Percentiles rank a stretch among this genome's conserved stretches.
phyloP scores from a whole-genome alignment of 2,113 vertebrate genomes.

The Rallus limicola region DNA sequence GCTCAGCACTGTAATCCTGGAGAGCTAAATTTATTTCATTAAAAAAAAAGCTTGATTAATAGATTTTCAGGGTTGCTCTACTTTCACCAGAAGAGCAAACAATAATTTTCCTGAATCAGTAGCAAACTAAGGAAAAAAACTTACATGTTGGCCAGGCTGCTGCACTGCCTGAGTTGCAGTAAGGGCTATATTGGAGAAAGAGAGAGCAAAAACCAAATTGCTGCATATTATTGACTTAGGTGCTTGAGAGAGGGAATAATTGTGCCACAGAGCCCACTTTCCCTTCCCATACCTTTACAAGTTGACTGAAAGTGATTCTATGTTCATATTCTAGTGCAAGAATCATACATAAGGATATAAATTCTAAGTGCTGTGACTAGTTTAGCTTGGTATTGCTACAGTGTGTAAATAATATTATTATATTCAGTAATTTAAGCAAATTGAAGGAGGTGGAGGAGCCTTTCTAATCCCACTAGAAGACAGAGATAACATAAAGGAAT shows the following conservation, averaged over 20 bases:
- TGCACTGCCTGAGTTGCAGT: not conserved
- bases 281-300: not conserved
- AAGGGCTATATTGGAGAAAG: not conserved
- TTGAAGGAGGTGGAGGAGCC: not conserved
- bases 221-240: not conserved
- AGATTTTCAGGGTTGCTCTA: not conserved
- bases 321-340: not conserved
- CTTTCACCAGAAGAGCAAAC: not conserved
- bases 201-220: not conserved
- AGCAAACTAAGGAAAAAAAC: not conserved
- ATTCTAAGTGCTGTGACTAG: not conserved
- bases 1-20: not conserved
- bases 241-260: not conserved
- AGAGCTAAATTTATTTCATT: constrained; percentile 2
- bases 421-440: not conserved
- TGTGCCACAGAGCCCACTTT: not conserved
- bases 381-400: not conserved
- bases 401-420: not conserved
- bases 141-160: not conserved
- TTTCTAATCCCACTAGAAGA: not conserved
- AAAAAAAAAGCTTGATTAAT: constrained; percentile 12
- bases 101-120: not conserved
- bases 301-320: not conserved
- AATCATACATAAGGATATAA: not conserved
- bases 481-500: not conserved